Conservation (phyloP, 53 echinoderm and acorn worm genomes). For the Patiria pectinifera region DNA sequence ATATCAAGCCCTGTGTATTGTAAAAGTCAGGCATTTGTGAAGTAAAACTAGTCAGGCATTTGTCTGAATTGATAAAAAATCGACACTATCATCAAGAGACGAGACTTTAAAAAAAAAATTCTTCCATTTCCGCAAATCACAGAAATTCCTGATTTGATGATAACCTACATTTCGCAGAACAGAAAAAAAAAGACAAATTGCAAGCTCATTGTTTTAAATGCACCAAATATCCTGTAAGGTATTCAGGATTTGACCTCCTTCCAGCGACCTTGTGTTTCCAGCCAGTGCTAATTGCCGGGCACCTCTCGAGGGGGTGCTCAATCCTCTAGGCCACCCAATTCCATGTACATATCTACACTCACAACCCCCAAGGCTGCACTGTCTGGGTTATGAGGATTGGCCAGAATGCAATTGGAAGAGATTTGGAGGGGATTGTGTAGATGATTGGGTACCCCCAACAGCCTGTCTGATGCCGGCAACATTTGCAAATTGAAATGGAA, state of each 20-base stretch:
- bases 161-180: not conserved
- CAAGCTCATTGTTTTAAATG: conserved; percentile 6
- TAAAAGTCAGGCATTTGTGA: no score
- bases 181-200: not conserved
- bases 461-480: not conserved
- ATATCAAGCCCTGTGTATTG: no score
- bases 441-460: conserved; percentile 32
- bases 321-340: conserved; percentile 9
- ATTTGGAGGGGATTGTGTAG: not conserved
- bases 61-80: no score
- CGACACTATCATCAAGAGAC: no score
- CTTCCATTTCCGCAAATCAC: not conserved
- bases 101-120: not conserved
- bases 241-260: conserved; percentile 24
- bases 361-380: not conserved
- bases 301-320: conserved; percentile 46
- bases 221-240: conserved; percentile 15
- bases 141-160: not conserved
- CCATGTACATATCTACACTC: not conserved
- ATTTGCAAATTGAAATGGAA: not conserved
- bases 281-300: conserved; percentile 25
- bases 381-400: not conserved
- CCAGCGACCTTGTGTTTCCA: not conserved
- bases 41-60: no score
- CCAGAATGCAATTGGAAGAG: not conserved